A percentile compares a stretch with the other conserved stretches of the same genome.
Conservation (phyloP, 2,797 vertebrate species). For the Cheirogaleus major region DNA sequence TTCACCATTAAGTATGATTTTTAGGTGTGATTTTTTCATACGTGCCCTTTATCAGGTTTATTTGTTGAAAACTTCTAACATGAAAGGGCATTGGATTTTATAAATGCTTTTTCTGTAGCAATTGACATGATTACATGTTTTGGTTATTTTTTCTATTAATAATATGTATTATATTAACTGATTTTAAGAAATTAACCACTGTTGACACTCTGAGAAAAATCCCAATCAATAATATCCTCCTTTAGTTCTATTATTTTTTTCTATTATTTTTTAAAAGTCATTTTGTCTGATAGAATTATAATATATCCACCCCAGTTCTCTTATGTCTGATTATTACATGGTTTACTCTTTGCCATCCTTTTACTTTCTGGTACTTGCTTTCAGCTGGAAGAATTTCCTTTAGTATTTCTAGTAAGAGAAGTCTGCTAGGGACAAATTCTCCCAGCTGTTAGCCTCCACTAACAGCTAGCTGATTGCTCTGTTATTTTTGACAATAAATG, state of each 20-base stretch:
- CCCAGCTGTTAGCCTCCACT: not conserved
- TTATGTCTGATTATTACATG: not conserved
- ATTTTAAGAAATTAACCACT: not conserved
- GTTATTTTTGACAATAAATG: slow-evolving; percentile 20
- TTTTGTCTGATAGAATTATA: not conserved
- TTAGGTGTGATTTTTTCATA: not conserved
- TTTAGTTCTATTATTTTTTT: not conserved
- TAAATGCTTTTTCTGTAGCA: not conserved
- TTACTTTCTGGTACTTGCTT: not conserved
- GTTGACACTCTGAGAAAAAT: not conserved
- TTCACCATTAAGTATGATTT: not conserved
- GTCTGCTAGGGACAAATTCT: not conserved
- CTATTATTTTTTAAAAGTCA: not conserved
- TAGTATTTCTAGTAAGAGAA: not conserved
- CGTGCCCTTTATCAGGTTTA: not conserved
- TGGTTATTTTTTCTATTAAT: not conserved
- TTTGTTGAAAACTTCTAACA: not conserved
- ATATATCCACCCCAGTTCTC: not conserved
- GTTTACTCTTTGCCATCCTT: not conserved
- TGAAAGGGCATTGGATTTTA: not conserved
- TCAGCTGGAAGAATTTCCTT: not conserved
- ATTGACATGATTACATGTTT: not conserved
- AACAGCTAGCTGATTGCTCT: not conserved
- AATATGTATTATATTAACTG: not conserved
- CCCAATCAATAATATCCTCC: not conserved